Evolutionary conservation across 2,888 invertebrate genomes (phyloP).

Genomic region (Biston stratarius): DNA sequence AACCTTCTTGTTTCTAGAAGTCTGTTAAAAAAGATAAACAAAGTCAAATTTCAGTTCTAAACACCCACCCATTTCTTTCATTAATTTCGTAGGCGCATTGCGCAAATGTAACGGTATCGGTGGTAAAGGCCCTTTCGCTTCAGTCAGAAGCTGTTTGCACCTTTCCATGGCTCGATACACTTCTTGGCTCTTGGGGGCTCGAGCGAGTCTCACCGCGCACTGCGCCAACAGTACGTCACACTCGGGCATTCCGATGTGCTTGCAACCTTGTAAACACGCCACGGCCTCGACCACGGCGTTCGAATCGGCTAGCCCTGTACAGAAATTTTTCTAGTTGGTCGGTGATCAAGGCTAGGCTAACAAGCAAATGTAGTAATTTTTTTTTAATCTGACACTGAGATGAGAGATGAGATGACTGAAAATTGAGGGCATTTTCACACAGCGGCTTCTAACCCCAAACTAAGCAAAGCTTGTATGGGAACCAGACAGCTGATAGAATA

Average conservation of each 20-base stretch:
- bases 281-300: conserved; percentile 89
- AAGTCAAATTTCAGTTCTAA: no score
- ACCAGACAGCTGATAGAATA: no score
- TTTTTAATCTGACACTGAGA: no score
- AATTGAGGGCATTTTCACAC: no score
- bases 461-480: no score
- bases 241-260: conserved; percentile 93
- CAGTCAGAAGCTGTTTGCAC: conserved; percentile 87
- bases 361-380: no score
- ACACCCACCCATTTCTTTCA: conserved; percentile 89
- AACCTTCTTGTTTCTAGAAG: no score
- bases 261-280: conserved; percentile 92
- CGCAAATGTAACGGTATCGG: conserved; percentile 92
- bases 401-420: no score
- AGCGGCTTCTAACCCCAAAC: no score
- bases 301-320: conserved; percentile 88
- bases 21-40: no score
- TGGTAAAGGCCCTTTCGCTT: conserved; percentile 90
- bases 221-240: conserved; percentile 92
- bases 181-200: conserved; percentile 91
- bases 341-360: no score
- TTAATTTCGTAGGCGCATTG: conserved; percentile 92
- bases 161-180: conserved; percentile 86
- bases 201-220: conserved; percentile 91
- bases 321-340: not conserved